Evolutionary conservation across 2,888 invertebrate genomes (phyloP), one percentile per base, ranked within the genome.

Genomic region (Endotricha flammealis): DNA sequence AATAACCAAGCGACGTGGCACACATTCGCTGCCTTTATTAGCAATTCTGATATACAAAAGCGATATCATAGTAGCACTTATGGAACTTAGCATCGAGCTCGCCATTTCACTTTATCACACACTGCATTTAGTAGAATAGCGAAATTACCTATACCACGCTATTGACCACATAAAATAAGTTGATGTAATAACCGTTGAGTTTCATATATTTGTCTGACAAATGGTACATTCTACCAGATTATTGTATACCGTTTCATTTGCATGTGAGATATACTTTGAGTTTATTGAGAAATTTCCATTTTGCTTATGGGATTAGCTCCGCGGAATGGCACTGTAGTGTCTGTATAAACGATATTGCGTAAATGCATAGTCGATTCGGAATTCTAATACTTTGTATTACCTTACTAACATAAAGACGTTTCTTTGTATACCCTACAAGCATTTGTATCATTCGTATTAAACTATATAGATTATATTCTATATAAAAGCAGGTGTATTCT

Each of bases 41-140:
- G 77, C 81, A 81, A 83, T 79, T 80, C 82, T 62, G 81, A 83
- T 82, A 76, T 61, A 74, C 72, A 76, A 78, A 79, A 80, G 76
- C 78, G 68, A 78, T 79, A 77, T 69, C 64, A 64, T 65, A 65
- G 62, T 62, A 71, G 74, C 72, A 78, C 79, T 80, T 79, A 78
- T 74, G 71, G 69, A 68, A 53, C 71, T 65, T 57, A 64, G 57
- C 57, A 60, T 57, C 60, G 53, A 53, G 53, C 41, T 54, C 63
- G 59, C 71, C 69, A 70, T 77, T 77, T 65, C 68, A 68, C 80
- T 85, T 81, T 80, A 83, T 80, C 76, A 70, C 71, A 35, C 35
- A 29, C 58, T 46, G 58, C 69, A 81, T 78, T 73, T 78, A 76
- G 77, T 77, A 74, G 70, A 72, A 78, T 71, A 64, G 68, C 62